phyloP scores from a whole-genome alignment of 2,113 vertebrate species.

The Argyrosomus japonicus region DNA sequence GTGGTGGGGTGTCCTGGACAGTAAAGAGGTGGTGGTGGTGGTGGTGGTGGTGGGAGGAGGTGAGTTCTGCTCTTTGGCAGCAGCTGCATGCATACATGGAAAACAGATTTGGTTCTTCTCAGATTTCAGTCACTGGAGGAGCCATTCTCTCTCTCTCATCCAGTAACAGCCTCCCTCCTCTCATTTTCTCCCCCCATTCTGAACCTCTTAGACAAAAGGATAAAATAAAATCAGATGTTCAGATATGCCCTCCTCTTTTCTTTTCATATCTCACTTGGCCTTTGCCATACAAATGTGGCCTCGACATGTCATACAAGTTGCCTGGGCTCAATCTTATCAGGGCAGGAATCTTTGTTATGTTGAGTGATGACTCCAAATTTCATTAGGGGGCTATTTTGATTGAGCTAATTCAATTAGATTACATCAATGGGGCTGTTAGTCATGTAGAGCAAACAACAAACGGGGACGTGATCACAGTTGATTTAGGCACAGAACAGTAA shows the following conservation, averaged over 20 bases:
- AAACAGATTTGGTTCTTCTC: slow-evolving; percentile 83
- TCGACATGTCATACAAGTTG: slow-evolving; percentile 41
- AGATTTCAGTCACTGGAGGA: slow-evolving; percentile 79
- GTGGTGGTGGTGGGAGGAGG: slow-evolving; percentile 40
- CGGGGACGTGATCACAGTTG: slow-evolving; percentile 55
- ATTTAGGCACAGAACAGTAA: slow-evolving; percentile 45
- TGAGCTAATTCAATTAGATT: slow-evolving; percentile 72
- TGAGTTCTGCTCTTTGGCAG: slow-evolving; percentile 71
- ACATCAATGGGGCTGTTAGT: slow-evolving; percentile 68
- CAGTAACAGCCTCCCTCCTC: slow-evolving; percentile 39
- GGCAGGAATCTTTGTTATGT: slow-evolving; percentile 52
- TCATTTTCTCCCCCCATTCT: background rate
- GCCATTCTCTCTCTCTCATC: slow-evolving; percentile 74
- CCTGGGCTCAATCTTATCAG: slow-evolving; percentile 45
- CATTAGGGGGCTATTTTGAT: slow-evolving; percentile 68
- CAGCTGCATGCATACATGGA: slow-evolving; percentile 82
- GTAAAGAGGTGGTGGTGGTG: slow-evolving; percentile 63
- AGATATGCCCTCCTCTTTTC: slow-evolving; percentile 55
- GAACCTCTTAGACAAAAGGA: slow-evolving; percentile 71
- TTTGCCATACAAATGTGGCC: slow-evolving; percentile 44
- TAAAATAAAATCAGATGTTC: slow-evolving; percentile 83
- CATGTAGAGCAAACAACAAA: slow-evolving; percentile 68
- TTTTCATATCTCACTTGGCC: slow-evolving; percentile 58
- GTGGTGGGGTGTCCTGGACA: slow-evolving; percentile 51
- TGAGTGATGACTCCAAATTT: slow-evolving; percentile 69